Conservation (phyloP, 2,888 invertebrate species). For the Auanema sp. region DNA sequence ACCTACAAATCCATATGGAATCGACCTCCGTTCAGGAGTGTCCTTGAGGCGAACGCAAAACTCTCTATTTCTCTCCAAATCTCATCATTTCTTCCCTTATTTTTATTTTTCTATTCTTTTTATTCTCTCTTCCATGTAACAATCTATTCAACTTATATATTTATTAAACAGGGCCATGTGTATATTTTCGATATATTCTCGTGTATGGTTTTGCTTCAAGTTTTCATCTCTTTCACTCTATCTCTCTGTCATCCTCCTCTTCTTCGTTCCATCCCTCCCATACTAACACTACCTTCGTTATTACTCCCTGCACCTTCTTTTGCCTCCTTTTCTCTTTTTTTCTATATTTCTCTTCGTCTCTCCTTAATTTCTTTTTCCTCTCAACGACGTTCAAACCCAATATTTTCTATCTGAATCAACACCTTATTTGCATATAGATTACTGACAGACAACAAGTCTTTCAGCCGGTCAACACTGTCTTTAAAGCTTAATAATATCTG, state of each 20-base stretch:
- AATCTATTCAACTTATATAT: slow-evolving; percentile 17
- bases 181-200: slow-evolving; percentile 1
- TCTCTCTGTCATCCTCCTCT: too few species aligned
- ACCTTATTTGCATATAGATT: too few species aligned
- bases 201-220: background rate
- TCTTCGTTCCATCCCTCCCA: background rate
- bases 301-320: too few species aligned
- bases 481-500: too few species aligned
- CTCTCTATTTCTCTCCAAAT: slow-evolving; percentile 12
- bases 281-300: too few species aligned
- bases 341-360: slow-evolving; percentile 4
- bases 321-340: too few species aligned
- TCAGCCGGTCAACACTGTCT: too few species aligned
- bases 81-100: slow-evolving; percentile 12
- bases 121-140: slow-evolving; percentile 6
- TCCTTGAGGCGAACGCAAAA: too few species aligned
- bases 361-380: slow-evolving; percentile 5
- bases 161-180: background rate
- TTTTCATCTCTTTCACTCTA: slow-evolving; percentile 9
- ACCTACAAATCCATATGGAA: too few species aligned
- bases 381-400: background rate
- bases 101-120: slow-evolving; percentile 1
- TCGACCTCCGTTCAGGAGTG: too few species aligned
- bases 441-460: too few species aligned
- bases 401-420: too few species aligned